phyloP scores from a whole-genome alignment of 2,113 vertebrate species.

The Emydocephalus ijimae region DNA sequence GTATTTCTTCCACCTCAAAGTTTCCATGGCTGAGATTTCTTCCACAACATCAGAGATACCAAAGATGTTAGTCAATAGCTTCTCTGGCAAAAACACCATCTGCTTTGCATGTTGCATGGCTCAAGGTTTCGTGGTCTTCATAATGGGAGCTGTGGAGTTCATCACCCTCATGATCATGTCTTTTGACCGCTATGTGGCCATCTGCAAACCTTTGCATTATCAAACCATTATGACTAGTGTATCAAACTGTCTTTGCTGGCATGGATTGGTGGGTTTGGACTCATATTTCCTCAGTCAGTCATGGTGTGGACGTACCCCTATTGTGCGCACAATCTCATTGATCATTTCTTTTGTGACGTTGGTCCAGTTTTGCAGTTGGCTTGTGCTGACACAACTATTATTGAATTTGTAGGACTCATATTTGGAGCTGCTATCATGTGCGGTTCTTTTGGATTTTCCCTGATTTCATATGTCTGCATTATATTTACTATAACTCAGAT shows the following conservation, averaged over 20 bases:
- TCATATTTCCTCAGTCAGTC: neutral
- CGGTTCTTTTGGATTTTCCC: constrained; percentile 25
- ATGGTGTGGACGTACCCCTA: constrained; percentile 4
- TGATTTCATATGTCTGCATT: constrained; percentile 41
- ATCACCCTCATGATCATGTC: too few relatives aligned
- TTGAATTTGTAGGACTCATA: constrained; percentile 42
- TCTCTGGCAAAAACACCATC: neutral
- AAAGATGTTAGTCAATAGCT: constrained; percentile 2
- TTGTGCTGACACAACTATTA: constrained; percentile 8
- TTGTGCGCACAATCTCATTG: constrained; percentile 8
- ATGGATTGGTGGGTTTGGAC: neutral
- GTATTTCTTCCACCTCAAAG: constrained; percentile 35
- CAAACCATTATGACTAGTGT: neutral
- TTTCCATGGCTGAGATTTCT: constrained; percentile 27
- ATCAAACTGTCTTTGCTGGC: neutral
- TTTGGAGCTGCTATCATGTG: constrained; percentile 28
- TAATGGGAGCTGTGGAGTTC: neutral
- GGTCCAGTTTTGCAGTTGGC: neutral
- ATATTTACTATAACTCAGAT: constrained; percentile 43
- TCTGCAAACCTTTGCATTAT: neutral
- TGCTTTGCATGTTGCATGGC: neutral
- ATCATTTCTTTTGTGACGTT: constrained; percentile 27
- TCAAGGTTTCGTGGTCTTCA: neutral
- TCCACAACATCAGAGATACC: constrained; percentile 25
- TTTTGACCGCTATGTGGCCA: too few relatives aligned